Percentiles rank a stretch among this genome's conserved stretches.
phyloP scores from a whole-genome alignment of 1,140 invertebrate genomes.

The Tenebrio molitor region DNA sequence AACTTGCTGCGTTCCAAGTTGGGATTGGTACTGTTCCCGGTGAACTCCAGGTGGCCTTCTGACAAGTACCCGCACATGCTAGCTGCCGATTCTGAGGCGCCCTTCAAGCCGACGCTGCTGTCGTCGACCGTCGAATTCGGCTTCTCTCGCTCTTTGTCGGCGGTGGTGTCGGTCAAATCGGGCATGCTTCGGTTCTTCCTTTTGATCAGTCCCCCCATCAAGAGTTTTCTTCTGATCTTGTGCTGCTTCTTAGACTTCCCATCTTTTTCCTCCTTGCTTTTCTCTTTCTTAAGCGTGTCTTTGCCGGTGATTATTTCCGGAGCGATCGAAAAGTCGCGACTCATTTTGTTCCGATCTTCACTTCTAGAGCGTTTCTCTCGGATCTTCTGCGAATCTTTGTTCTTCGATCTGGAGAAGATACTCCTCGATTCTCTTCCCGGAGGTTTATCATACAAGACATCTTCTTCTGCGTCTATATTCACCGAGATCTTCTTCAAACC shows the following conservation, averaged over 20 bases:
- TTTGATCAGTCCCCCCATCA: slow-evolving; percentile 91
- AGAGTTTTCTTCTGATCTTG: slow-evolving; percentile 87
- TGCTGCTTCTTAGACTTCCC: slow-evolving; percentile 90
- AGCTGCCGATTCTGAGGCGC: slow-evolving; percentile 62
- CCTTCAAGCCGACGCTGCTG: slow-evolving; percentile 78
- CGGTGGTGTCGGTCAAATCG: slow-evolving; percentile 84
- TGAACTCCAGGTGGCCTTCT: slow-evolving; percentile 87
- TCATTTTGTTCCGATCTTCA: slow-evolving; percentile 83
- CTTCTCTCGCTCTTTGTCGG: slow-evolving; percentile 64
- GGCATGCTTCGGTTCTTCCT: slow-evolving; percentile 93
- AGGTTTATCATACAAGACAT: slow-evolving; percentile 73
- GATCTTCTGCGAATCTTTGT: slow-evolving; percentile 76
- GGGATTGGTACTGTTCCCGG: slow-evolving; percentile 78
- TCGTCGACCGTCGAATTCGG: slow-evolving; percentile 79
- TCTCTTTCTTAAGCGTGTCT: slow-evolving; percentile 71
- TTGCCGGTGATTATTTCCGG: slow-evolving; percentile 70
- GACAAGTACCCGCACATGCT: slow-evolving; percentile 86
- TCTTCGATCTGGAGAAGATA: slow-evolving; percentile 77
- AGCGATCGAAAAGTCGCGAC: slow-evolving; percentile 77
- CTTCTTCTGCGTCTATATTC: slow-evolving; percentile 79
- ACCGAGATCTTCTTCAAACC: slow-evolving; percentile 74
- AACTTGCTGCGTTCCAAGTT: slow-evolving; percentile 88
- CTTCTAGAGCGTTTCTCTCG: slow-evolving; percentile 84
- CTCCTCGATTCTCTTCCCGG: slow-evolving; percentile 75
- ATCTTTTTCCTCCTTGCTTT: slow-evolving; percentile 74